Conservation (phyloP, 2,113 vertebrate species). For the Pitta sordida region DNA sequence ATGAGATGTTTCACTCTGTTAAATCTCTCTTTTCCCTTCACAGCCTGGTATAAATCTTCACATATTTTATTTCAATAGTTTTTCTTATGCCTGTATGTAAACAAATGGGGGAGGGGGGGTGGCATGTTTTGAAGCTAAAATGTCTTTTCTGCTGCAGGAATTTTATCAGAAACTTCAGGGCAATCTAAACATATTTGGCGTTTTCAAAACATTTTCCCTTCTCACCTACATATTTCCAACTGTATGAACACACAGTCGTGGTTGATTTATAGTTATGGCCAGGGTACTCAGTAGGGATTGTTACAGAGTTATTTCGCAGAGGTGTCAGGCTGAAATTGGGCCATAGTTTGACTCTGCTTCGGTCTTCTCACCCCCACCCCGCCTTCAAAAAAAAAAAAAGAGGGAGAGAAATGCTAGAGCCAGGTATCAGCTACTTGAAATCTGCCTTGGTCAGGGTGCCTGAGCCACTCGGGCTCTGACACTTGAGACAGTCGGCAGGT, state of each 20-base stretch:
- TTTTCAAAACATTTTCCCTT: constrained; percentile 57
- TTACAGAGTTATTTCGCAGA: constrained; percentile 56
- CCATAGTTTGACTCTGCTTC: constrained; percentile 48
- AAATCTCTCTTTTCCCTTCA: background rate
- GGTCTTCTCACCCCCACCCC: constrained; percentile 12
- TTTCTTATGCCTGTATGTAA: background rate
- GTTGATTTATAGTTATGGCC: constrained; percentile 56
- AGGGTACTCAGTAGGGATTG: constrained; percentile 52
- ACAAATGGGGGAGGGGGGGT: background rate
- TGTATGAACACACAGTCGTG: background rate
- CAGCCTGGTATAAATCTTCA: background rate
- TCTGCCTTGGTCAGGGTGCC: background rate
- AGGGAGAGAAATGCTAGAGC: background rate
- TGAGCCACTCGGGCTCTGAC: background rate
- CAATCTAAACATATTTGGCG: constrained; percentile 48
- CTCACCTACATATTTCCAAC: constrained; percentile 47
- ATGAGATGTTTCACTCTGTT: background rate
- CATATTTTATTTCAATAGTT: background rate
- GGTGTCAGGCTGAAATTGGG: constrained; percentile 56
- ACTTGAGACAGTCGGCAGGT: background rate
- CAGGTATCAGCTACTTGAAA: background rate
- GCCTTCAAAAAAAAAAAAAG: too few relatives aligned
- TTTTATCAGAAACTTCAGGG: constrained; percentile 45
- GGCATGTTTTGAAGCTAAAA: background rate
- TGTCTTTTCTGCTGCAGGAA: background rate